Evolutionary conservation across 2,113 vertebrate species (phyloP).

Genomic region (Phyllostomus discolor): DNA sequence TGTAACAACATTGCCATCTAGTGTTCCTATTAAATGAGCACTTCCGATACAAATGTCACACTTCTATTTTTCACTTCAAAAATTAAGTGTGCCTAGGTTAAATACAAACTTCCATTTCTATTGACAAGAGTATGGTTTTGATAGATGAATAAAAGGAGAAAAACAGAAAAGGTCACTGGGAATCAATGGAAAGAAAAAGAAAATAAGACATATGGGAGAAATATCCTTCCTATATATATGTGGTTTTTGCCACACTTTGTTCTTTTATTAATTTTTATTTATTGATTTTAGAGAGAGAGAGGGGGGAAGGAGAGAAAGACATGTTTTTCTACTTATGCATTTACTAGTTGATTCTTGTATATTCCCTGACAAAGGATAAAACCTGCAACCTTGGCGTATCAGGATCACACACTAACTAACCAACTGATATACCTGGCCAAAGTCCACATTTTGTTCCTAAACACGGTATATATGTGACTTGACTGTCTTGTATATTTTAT

Average conservation of each 20-base stretch:
- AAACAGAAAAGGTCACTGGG: neutral
- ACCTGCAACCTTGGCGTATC: too few relatives aligned
- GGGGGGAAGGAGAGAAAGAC: too few relatives aligned
- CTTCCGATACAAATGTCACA: neutral
- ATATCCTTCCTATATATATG: neutral
- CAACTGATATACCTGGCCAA: too few relatives aligned
- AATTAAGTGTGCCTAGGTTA: neutral
- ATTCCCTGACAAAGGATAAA: too few relatives aligned
- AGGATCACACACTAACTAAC: too few relatives aligned
- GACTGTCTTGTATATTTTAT: neutral
- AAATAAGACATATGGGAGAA: neutral
- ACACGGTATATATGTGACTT: neutral
- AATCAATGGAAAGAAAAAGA: neutral
- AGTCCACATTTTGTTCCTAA: neutral
- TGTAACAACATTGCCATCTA: conserved; percentile 77
- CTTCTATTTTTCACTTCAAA: neutral
- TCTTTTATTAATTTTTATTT: neutral
- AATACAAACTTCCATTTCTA: neutral
- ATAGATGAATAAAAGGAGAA: neutral
- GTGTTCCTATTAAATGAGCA: conserved; percentile 48
- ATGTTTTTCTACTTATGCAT: too few relatives aligned
- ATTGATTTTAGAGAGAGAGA: too few relatives aligned
- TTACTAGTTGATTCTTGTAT: too few relatives aligned
- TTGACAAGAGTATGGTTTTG: neutral
- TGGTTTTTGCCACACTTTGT: neutral